Evolutionary conservation across 2,113 vertebrate genomes (phyloP).

Genomic region (Esox niger): DNA sequence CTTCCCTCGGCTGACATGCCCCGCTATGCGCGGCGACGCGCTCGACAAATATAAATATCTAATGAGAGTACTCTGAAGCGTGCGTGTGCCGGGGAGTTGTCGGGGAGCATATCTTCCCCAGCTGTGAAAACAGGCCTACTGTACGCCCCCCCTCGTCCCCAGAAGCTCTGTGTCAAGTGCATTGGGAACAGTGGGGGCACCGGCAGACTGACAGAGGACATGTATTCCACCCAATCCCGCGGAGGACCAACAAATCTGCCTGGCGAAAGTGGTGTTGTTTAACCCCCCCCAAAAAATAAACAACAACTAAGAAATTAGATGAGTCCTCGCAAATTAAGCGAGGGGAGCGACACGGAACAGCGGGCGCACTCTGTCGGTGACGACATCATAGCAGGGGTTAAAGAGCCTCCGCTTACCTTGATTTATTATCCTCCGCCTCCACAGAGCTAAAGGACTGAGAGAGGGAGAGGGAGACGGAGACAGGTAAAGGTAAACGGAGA

Average conservation of each 20-base stretch:
- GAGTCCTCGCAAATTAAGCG: constrained; percentile 25
- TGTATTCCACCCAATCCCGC: too few species aligned
- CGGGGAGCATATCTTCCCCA: background rate
- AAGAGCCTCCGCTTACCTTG: constrained; percentile 73
- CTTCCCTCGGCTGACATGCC: constrained; percentile 30
- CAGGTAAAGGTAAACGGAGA: background rate
- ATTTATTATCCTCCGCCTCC: constrained; percentile 65
- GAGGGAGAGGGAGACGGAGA: background rate
- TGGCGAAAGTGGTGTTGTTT: background rate
- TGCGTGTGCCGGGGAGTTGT: constrained; percentile 25
- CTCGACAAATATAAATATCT: constrained; percentile 54
- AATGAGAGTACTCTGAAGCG: constrained; percentile 47
- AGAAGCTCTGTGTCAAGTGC: constrained; percentile 45
- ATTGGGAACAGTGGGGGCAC: constrained; percentile 11
- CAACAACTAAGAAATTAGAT: background rate
- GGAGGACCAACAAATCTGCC: too few species aligned
- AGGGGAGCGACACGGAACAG: constrained; percentile 44
- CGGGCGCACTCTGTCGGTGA: constrained; percentile 64
- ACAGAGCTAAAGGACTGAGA: constrained; percentile 7
- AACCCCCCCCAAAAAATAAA: constrained; percentile 23
- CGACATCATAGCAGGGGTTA: constrained; percentile 72
- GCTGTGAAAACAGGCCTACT: background rate
- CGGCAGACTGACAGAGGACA: constrained; percentile 14
- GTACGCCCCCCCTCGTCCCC: constrained; percentile 20
- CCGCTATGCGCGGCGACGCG: constrained; percentile 32